Evolutionary conservation across 2,888 invertebrate genomes (phyloP).

Genomic region (Halictus ligatus): DNA sequence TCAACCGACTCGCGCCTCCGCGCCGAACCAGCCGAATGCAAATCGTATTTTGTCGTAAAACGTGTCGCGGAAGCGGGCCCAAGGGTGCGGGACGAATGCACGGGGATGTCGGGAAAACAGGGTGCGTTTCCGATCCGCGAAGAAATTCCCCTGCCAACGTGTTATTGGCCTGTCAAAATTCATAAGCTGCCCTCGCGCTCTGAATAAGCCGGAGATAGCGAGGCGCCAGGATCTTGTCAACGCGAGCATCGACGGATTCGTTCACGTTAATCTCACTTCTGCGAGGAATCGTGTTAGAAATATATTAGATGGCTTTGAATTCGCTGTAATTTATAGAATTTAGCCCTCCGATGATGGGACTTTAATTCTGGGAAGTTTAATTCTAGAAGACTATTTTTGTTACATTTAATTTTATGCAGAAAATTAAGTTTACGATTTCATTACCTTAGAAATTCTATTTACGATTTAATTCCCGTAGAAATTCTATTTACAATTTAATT

Average conservation of each 20-base stretch:
- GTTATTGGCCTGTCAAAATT: slow-evolving; percentile 46
- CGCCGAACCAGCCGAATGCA: slow-evolving; percentile 61
- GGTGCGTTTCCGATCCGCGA: slow-evolving; percentile 16
- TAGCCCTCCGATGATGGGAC: no score
- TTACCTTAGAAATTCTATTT: no score
- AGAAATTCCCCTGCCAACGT: slow-evolving; percentile 29
- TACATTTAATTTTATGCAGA: no score
- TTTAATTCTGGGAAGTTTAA: no score
- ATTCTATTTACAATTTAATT: no score
- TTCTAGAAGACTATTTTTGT: no score
- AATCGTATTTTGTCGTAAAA: slow-evolving; percentile 74
- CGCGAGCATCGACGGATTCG: background rate
- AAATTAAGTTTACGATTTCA: no score
- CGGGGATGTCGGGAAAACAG: slow-evolving; percentile 1
- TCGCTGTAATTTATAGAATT: no score
- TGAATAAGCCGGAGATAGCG: background rate
- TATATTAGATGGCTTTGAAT: no score
- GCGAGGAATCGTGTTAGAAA: no score
- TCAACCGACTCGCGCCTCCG: slow-evolving; percentile 42
- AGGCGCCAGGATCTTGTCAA: slow-evolving; percentile 2
- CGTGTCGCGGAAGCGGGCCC: slow-evolving; percentile 64
- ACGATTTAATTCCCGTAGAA: no score
- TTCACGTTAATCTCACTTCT: background rate
- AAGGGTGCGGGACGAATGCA: background rate
- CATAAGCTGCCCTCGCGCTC: slow-evolving; percentile 12